Evolutionary conservation across 2,888 invertebrate genomes (phyloP).

Genomic region (Bembecia ichneumoniformis): DNA sequence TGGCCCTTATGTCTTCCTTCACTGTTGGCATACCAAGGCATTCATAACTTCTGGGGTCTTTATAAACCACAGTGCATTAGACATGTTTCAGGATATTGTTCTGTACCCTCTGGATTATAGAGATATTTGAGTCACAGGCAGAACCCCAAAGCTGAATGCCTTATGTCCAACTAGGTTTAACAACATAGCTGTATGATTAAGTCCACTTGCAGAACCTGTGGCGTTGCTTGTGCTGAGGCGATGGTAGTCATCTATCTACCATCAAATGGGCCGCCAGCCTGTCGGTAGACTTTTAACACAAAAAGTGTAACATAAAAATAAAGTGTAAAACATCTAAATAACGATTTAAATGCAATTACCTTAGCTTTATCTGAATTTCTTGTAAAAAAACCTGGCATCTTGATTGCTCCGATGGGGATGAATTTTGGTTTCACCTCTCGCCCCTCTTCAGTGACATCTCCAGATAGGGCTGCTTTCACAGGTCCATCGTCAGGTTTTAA

Average conservation of each 20-base stretch:
- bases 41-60: too few relatives aligned
- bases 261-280: neutral
- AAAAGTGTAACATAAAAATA: neutral
- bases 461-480: conserved; percentile 66
- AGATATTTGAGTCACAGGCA: too few relatives aligned
- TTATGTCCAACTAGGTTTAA: too few relatives aligned
- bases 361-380: conserved; percentile 81
- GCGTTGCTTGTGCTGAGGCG: too few relatives aligned
- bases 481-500: conserved; percentile 57
- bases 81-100: too few relatives aligned
- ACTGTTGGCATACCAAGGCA: too few relatives aligned
- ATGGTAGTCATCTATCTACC: neutral
- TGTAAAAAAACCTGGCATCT: conserved; percentile 88
- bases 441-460: conserved; percentile 75
- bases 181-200: too few relatives aligned
- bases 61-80: too few relatives aligned
- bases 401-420: conserved; percentile 89
- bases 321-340: neutral
- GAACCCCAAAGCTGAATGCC: too few relatives aligned
- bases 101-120: too few relatives aligned
- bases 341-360: conserved; percentile 44
- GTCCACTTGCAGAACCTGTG: too few relatives aligned
- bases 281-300: neutral
- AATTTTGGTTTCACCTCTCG: conserved; percentile 85
- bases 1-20: too few relatives aligned